These are phyloP conservation scores for Blomia tropicalis DNA, from an alignment of 2,888 invertebrate genomes.

Conservation along the genomic window DNA sequence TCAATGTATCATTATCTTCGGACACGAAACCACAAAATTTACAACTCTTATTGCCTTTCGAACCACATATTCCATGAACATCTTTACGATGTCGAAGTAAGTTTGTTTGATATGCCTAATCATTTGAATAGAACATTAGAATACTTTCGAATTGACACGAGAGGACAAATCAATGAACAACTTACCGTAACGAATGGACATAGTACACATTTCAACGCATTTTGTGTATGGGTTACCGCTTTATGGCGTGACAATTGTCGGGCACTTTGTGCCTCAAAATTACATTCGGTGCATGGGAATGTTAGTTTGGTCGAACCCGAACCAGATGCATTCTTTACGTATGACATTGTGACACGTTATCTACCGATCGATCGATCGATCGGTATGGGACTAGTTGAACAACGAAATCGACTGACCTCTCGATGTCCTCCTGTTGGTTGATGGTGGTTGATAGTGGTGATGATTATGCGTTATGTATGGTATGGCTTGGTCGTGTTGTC, in stretches of 20 bases:
- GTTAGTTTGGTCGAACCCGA: neutral
- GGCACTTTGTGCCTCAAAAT: slow-evolving; percentile 18
- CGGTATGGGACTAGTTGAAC: no score
- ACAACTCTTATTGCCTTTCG: slow-evolving; percentile 32
- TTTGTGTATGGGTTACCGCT: slow-evolving; percentile 18
- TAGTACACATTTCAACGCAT: slow-evolving; percentile 29
- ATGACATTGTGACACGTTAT: slow-evolving; percentile 5
- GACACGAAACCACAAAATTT: slow-evolving; percentile 45
- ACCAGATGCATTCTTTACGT: neutral
- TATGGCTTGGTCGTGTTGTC: neutral
- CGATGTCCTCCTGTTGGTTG: no score
- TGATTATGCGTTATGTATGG: neutral
- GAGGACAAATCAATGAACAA: neutral
- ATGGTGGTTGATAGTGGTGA: neutral
- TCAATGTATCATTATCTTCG: slow-evolving; percentile 45
- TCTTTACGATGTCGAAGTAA: slow-evolving; percentile 29
- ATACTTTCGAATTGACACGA: neutral
- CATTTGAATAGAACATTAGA: slow-evolving; percentile 4
- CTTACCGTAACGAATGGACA: slow-evolving; percentile 30
- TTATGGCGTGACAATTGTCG: slow-evolving; percentile 23
- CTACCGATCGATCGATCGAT: no score
- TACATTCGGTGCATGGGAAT: slow-evolving; percentile 20
- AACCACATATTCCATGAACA: slow-evolving; percentile 28
- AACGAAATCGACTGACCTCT: no score
- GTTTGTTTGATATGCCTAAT: slow-evolving; percentile 29